A percentile compares a stretch with the other conserved stretches of the same genome.
phyloP scores from a whole-genome alignment of 2,797 vertebrate species.

The Catamblyrhynchus diadema region DNA sequence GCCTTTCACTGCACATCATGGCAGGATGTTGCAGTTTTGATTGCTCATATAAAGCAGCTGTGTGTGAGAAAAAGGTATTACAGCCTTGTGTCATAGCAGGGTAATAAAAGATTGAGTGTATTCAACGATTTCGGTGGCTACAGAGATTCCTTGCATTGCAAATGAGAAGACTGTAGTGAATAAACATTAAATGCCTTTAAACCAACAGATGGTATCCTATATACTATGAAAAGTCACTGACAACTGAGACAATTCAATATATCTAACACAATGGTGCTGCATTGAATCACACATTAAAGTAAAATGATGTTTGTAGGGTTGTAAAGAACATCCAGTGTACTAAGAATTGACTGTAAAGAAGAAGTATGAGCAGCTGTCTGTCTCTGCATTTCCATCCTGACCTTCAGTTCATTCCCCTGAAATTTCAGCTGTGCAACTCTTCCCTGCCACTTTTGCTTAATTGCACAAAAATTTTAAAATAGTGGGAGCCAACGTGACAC shows the following conservation, averaged over 20 bases:
- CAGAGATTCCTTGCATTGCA: conserved; percentile 59
- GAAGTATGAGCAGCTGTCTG: conserved; percentile 37
- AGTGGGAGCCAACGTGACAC: neutral
- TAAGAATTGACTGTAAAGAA: conserved; percentile 38
- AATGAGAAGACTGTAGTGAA: conserved; percentile 48
- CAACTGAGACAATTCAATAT: conserved; percentile 58
- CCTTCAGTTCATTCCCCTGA: conserved; percentile 44
- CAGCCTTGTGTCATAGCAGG: neutral
- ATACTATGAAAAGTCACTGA: conserved; percentile 62
- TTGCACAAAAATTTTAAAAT: neutral
- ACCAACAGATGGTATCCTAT: conserved; percentile 65
- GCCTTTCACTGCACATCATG: neutral
- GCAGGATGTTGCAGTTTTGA: conserved; percentile 19
- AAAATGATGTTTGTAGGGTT: conserved; percentile 41
- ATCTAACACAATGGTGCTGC: conserved; percentile 62
- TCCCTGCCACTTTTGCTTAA: conserved; percentile 21
- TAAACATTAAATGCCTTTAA: conserved; percentile 67
- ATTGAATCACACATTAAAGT: conserved; percentile 61
- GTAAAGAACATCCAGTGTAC: conserved; percentile 38
- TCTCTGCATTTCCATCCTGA: conserved; percentile 44
- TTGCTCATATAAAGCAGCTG: conserved; percentile 11
- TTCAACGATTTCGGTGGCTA: conserved; percentile 54
- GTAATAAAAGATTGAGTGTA: conserved; percentile 47
- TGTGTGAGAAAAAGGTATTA: neutral
- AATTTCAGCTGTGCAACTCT: conserved; percentile 17